Evolutionary conservation across 2,113 vertebrate species (phyloP), one percentile per base, ranked within the genome.

Genomic region (Oreochromis tanganicae): DNA sequence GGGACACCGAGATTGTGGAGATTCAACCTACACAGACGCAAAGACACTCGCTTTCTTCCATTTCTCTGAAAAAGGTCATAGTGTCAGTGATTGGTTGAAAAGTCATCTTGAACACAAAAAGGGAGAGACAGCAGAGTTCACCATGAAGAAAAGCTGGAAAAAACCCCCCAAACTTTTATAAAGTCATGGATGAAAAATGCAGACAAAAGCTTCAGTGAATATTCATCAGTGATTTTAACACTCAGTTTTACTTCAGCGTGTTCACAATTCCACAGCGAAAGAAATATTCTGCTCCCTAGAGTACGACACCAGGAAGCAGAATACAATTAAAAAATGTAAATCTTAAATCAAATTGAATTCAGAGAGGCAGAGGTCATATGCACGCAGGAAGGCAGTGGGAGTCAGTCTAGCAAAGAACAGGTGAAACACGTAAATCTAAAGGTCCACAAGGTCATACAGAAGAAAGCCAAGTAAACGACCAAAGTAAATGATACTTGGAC

Each of bases 211-310:
- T 14, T 43, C 66, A 41, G 66, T 43, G 63, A 41, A 14, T 41
- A 43, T 71, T 41, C 43, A 41, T 71, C 36, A 41, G 36, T 43
- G 36, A 24, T 24, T 71, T 71, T 71, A 71, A 21, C 36, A 43
- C 12, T 0, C 11, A 71, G 66, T 71, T 71, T 71, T 24, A 27
- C n/a, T 6, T 73, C 66, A 46, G 21, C 13, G 4, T 46, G 17
- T 66, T 66, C 32, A 66, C n/a, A 36, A 66, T 66, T 66, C 32
- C 6, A 66, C 61, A 66, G 61, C 6, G 3, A 66, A 66, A 66
- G 17, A 66, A 12, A 38, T 66, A 66, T 38, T 66, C 17, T 66
- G 32, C 61, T 66, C 61, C 61, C 68, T 27, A 73, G 41, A 27
- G 38, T 27, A 17, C 9, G 1, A 73, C 10, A 41, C 12, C n/a